These are phyloP conservation scores for Drosophila bocki DNA, from an alignment of 1,140 invertebrate genomes.

Conservation along the genomic window DNA sequence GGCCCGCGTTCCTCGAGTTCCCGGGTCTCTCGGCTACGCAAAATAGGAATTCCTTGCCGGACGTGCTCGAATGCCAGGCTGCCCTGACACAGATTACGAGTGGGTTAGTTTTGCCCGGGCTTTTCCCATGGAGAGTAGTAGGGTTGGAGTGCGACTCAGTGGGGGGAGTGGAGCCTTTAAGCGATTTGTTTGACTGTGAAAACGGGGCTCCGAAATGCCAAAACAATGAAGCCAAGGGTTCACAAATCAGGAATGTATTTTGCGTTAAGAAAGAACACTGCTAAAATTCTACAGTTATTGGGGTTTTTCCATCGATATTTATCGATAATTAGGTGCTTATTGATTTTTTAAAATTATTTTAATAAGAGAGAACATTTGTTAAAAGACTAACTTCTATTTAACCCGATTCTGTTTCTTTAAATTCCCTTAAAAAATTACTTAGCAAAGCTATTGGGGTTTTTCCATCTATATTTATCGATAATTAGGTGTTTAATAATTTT, in stretches of 20 bases:
- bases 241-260: slow-evolving; percentile 25
- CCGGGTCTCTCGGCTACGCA: slow-evolving; percentile 37
- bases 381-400: too few relatives aligned
- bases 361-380: neutral
- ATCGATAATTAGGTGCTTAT: neutral
- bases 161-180: neutral
- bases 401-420: too few relatives aligned
- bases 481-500: neutral
- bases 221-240: slow-evolving; percentile 13
- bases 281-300: neutral
- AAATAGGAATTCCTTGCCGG: slow-evolving; percentile 73
- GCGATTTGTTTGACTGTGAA: slow-evolving; percentile 15
- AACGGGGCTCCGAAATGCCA: slow-evolving; percentile 10
- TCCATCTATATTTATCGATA: neutral
- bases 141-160: neutral
- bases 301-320: neutral
- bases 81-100: slow-evolving; percentile 73
- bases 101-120: slow-evolving; percentile 17
- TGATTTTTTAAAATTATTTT: neutral
- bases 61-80: slow-evolving; percentile 62
- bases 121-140: neutral
- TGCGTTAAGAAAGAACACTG: neutral
- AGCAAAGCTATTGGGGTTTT: too few relatives aligned
- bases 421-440: too few relatives aligned
- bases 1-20: slow-evolving; percentile 54